A percentile compares a stretch with the other conserved stretches of the same genome.
phyloP scores from a whole-genome alignment of 2,888 invertebrate species.

The Unio delphinus region DNA sequence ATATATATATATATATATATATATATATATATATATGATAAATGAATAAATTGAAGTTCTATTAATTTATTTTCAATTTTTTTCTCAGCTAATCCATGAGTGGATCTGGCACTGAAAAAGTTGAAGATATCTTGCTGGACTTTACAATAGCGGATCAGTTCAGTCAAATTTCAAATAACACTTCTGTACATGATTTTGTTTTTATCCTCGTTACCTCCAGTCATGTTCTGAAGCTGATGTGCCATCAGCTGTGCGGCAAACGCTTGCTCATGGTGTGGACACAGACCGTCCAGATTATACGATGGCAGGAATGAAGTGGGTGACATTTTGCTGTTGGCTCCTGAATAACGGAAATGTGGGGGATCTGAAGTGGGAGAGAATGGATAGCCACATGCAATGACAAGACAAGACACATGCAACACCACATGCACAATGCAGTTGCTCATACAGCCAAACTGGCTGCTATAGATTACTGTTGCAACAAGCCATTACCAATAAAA shows the following conservation, averaged over 20 bases:
- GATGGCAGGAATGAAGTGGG: slow-evolving; percentile 36
- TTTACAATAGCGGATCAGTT: too few species aligned
- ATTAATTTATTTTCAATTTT: too few species aligned
- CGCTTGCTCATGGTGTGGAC: slow-evolving; percentile 65
- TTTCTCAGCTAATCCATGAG: neutral
- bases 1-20: too few species aligned
- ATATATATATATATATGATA: too few species aligned
- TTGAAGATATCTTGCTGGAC: neutral
- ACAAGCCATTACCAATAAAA: too few species aligned
- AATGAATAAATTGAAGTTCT: too few species aligned
- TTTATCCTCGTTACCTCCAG: slow-evolving; percentile 43
- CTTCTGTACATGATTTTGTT: neutral
- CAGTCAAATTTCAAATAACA: too few species aligned
- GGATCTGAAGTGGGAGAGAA: slow-evolving; percentile 39
- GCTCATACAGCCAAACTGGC: too few species aligned
- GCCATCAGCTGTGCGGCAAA: slow-evolving; percentile 61
- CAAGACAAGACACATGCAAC: too few species aligned
- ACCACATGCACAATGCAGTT: too few species aligned
- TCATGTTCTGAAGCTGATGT: slow-evolving; percentile 49
- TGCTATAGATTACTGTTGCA: too few species aligned
- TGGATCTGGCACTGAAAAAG: slow-evolving; percentile 5
- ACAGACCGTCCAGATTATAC: slow-evolving; percentile 56
- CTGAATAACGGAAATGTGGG: slow-evolving; percentile 67
- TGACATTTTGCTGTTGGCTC: slow-evolving; percentile 32
- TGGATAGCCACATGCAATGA: too few species aligned